Conservation (phyloP, 2,113 vertebrate genomes). For the Falco punctatus region DNA sequence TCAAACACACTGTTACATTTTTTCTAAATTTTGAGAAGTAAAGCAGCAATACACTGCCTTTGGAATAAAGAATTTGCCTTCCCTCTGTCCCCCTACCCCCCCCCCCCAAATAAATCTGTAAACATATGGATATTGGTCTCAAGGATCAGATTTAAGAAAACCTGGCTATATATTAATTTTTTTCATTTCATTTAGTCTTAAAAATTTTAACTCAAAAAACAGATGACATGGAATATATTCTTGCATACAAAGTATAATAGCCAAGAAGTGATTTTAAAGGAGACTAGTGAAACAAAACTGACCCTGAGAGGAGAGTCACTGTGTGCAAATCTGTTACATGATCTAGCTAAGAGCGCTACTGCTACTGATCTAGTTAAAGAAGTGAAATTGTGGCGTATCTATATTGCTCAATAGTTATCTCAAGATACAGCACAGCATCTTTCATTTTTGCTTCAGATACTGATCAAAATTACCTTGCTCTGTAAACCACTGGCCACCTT, state of each 20-base stretch:
- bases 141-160: not conserved
- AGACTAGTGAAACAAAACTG: not conserved
- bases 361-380: not conserved
- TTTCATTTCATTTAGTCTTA: not conserved
- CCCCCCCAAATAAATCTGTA: not conserved
- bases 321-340: not conserved
- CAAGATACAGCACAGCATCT: not conserved
- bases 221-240: not conserved
- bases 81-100: rapidly evolving
- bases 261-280: not conserved
- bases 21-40: not conserved
- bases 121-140: not conserved
- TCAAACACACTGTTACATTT: not conserved
- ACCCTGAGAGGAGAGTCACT: not conserved
- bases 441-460: not conserved
- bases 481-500: not conserved
- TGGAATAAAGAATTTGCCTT: not conserved
- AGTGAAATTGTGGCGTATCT: not conserved
- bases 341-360: not conserved
- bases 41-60: not conserved
- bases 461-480: not conserved
- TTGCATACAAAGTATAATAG: not conserved
- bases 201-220: not conserved
- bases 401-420: not conserved
- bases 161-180: not conserved